Base-by-base conservation (phyloP, 2,888 invertebrate species). In the Drepana falcataria region DNA sequence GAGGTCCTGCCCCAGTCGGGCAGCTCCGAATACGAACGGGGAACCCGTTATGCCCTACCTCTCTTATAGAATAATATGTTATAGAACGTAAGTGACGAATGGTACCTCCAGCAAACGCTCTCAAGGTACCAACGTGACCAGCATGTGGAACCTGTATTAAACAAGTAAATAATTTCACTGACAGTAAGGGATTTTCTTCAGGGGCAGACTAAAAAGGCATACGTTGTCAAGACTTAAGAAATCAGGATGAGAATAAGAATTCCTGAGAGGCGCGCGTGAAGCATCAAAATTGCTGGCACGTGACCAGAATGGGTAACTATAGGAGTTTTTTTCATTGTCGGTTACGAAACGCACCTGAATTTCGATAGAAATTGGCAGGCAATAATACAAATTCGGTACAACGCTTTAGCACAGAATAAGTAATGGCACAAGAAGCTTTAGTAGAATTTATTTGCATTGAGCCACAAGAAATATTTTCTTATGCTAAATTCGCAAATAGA, bases 101-200 rank as follows among this genome's bases (percentile, higher is more conserved):
- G 6, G 9, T 44, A 9, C 44, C 44, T 9, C 44, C 9, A 44
- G 44, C 44, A 44, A 44, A 44, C 44, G 51, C 48, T 35, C 44
- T 48, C 53, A 49, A 51, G 57, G 49, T 59, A 49, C 51, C 53
- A 58, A 81, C 81, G 83, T 83, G 82, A 71, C 57, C 52, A n/a
- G 77, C 75, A 75, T 81, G 54, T 55, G 35, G 56, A 63, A 65
- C 51, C 54, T 74, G 74, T 79, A 80, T 81, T 79, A 75, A 73
- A 69, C 70, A 75, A 79, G 80, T 83, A 83, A 85, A 84, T 85
- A 86, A 84, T 82, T 83, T 81, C 66, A 68, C 68, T 68, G 69
- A 63, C 71, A 72, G 75, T 76, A 78, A 79, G 77, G 76, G 75
- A 78, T 77, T 78, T 73, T 73, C 59, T 59, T 58, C 54, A 53